Base-by-base conservation (phyloP, 2,797 vertebrate genomes). In the Mallotus villosus region DNA sequence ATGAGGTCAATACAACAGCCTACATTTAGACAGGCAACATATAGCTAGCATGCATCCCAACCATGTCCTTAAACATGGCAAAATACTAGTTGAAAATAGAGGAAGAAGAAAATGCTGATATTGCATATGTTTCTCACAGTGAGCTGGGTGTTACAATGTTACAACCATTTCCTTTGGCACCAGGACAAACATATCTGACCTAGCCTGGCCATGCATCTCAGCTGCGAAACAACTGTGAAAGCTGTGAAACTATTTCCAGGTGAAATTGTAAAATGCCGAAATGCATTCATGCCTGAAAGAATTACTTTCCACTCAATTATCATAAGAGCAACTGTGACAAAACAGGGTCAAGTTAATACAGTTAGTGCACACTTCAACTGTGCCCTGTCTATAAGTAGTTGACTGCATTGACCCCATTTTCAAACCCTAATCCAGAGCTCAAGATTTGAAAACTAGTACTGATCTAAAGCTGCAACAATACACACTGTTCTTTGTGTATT, bases 31-130 rank as follows among this genome's bases (percentile, higher is more conserved):
- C 22, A 27, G 59, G 24, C 4, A 59, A 25, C 57, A 27, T 60
- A 12, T 2, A 24, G 21, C n/a, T 60, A 14, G 59, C 24, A 24
- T 24, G 12, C 16, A 6, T 5, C 41, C 32, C 41, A 25, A 67
- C 25, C 49, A 67, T 67, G 65, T 61, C 4, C 24, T 62, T 27
- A 12, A 62, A 11, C 51, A n/a, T 4, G n/a, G 34, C 32, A 46
- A 61, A n/a, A 25, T 8, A 60, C 49, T 11, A 49, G 62, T 37
- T 58, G 14, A 69, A 59, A 21, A 29, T 63, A n/a, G 62, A 69
- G 73, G 73, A 74, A 60, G 32, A 46, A 32, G 32, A 69, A 70
- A 32, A 11, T 34, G 66, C 66, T 68, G 72, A 74, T 37, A 6
- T 5, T 17, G 72, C 66, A 68, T 55, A 22, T 24, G 29, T 11